Evolutionary conservation across 2,113 vertebrate species (phyloP), one percentile per base, ranked within the genome.

Genomic region (Oxygymnocypris stewartii): DNA sequence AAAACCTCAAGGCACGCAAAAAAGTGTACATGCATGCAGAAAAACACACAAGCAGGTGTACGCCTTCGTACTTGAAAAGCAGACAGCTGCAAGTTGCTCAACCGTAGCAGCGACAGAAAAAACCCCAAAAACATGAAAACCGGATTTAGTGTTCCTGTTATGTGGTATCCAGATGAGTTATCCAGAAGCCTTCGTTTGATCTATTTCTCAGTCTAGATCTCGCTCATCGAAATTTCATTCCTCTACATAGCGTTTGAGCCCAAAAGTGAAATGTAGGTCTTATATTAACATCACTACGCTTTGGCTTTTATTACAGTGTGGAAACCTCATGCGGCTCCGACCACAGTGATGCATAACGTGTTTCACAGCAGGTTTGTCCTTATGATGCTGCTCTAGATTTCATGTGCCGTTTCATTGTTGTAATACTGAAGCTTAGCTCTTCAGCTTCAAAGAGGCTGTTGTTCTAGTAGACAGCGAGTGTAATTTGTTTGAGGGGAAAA

Each of bases 111-210:
- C 49, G 57, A 9, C 65, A 49, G 40, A 80, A 79, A n/a, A 84
- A 86, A 67, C 57, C 42, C 79, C 87, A 87, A 90, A 86, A 90
- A 85, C 91, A 85, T 80, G 89, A 86, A 59, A 65, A 88, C 31
- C 1, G 35, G 47, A 69, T 61, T 54, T 78, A 61, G 69, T 31
- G 12, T 4, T 67, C 80, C 89, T 88, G 82, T 87, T 28, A 88
- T 93, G 90, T 93, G 91, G 90, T 92, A 88, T 91, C 90, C 84
- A 91, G 82, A 90, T 92, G 79, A 91, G 83, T 78, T 75, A 77
- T 80, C 71, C 85, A 82, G 84, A 73, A 11, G 28, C 18, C 63
- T 51, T 13, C 20, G 18, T 84, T 63, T 40, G 74, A 65, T 40
- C 51, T 81, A 47, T 35, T 85, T 82, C 37, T 73, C n/a, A 44